phyloP scores from a whole-genome alignment of 2,888 invertebrate species.

The Drosophila demipolita region DNA sequence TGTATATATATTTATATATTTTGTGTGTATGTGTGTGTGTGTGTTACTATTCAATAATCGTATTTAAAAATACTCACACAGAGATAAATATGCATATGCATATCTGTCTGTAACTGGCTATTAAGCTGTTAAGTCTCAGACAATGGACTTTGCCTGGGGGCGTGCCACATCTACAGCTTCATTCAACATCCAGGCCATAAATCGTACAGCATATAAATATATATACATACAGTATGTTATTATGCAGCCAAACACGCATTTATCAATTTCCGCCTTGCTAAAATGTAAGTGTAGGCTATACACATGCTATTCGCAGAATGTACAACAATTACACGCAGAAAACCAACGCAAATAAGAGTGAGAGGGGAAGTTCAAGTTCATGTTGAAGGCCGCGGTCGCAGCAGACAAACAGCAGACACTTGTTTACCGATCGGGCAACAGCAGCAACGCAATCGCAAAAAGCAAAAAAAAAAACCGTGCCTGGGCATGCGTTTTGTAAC shows the following conservation, averaged over 20 bases:
- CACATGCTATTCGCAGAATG: constrained; percentile 28
- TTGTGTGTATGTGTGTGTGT: background rate
- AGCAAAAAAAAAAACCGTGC: constrained; percentile 62
- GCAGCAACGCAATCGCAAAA: constrained; percentile 22
- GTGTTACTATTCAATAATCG: constrained; percentile 21
- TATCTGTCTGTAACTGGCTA: constrained; percentile 24
- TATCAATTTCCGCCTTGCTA: constrained; percentile 39
- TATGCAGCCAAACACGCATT: constrained; percentile 36
- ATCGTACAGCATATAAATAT: constrained; percentile 23
- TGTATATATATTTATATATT: background rate
- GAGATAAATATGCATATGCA: constrained; percentile 6
- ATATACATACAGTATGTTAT: constrained; percentile 15
- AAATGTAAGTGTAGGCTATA: constrained; percentile 1
- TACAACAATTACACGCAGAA: constrained; percentile 60
- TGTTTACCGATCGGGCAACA: constrained; percentile 53
- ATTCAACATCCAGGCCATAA: constrained; percentile 30
- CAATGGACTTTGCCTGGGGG: constrained; percentile 39
- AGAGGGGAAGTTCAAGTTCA: constrained; percentile 69
- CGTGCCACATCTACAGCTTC: constrained; percentile 22
- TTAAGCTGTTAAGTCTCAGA: constrained; percentile 45
- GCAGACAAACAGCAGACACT: constrained; percentile 59
- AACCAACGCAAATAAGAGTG: background rate
- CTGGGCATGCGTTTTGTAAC: constrained; percentile 76
- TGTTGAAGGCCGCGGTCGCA: constrained; percentile 66
- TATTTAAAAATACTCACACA: constrained; percentile 22